These are phyloP conservation scores for Parascotia fuliginaria DNA, from an alignment of 2,888 invertebrate species.

Conservation along the genomic window DNA sequence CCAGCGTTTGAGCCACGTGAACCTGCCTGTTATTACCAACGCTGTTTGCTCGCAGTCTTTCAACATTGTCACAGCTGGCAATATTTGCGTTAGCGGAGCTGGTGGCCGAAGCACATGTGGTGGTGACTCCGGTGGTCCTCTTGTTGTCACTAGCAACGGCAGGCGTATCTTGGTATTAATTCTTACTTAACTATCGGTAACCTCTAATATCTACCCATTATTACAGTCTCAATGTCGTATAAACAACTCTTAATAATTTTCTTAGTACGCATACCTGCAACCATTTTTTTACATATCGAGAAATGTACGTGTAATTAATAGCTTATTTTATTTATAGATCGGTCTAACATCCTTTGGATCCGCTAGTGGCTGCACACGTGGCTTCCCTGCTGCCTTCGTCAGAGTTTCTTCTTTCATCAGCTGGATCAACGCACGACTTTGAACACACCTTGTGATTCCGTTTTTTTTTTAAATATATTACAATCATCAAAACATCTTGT, in stretches of 20 bases:
- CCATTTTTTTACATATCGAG: too few species aligned
- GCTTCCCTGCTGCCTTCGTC: background rate
- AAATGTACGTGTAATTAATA: too few species aligned
- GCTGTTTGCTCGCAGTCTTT: slow-evolving; percentile 40
- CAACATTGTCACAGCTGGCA: slow-evolving; percentile 44
- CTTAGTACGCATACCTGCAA: too few species aligned
- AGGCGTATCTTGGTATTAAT: background rate
- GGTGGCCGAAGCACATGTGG: slow-evolving; percentile 49
- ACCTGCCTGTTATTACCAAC: slow-evolving; percentile 53
- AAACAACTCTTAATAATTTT: too few species aligned
- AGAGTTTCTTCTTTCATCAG: background rate
- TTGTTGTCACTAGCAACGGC: slow-evolving; percentile 19
- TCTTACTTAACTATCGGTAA: too few species aligned
- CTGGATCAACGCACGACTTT: background rate
- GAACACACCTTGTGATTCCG: background rate
- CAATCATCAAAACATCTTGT: too few species aligned
- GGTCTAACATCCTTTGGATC: background rate
- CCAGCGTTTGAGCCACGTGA: slow-evolving; percentile 5
- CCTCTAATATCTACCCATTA: too few species aligned
- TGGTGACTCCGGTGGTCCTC: slow-evolving; percentile 71
- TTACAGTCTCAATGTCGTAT: too few species aligned
- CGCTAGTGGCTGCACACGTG: background rate
- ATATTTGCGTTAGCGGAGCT: slow-evolving; percentile 60
- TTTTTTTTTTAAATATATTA: too few species aligned
- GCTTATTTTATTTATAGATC: background rate